A percentile compares a stretch with the other conserved stretches of the same genome.
Conservation (phyloP, 2,113 vertebrate genomes). For the Trematocara unimaculatum region DNA sequence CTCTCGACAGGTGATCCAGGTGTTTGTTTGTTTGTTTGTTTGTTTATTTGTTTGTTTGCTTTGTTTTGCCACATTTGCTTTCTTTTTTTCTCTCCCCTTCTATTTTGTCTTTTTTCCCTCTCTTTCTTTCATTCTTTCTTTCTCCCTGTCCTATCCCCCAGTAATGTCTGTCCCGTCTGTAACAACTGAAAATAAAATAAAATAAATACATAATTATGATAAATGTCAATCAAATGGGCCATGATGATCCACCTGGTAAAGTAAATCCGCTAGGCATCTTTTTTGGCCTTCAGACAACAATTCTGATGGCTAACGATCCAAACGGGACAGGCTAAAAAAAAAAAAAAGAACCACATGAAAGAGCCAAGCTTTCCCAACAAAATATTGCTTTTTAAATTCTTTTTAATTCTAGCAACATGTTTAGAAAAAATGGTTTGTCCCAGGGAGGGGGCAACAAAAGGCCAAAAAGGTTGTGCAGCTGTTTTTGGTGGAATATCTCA, state of each 20-base stretch:
- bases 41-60: not conserved
- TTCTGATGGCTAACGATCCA: not conserved
- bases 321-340: accelerated
- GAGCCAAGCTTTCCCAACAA: not conserved
- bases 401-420: not conserved
- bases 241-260: not conserved
- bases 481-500: not conserved
- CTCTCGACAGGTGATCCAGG: not conserved
- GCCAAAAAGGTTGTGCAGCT: not conserved
- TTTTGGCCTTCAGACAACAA: not conserved
- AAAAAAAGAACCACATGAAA: not conserved
- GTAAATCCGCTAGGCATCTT: accelerated
- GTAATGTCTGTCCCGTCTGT: not conserved
- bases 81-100: not conserved
- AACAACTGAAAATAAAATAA: not conserved
- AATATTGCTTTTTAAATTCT: not conserved
- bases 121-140: not conserved
- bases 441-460: not conserved
- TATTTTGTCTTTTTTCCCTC: not conserved
- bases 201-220: not conserved
- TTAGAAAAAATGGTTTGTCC: not conserved
- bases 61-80: not conserved
- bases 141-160: not conserved
- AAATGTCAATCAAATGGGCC: not conserved
- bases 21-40: not conserved